Base-by-base conservation (phyloP, 1,140 invertebrate species). In the Aphelinus atriplicis region DNA sequence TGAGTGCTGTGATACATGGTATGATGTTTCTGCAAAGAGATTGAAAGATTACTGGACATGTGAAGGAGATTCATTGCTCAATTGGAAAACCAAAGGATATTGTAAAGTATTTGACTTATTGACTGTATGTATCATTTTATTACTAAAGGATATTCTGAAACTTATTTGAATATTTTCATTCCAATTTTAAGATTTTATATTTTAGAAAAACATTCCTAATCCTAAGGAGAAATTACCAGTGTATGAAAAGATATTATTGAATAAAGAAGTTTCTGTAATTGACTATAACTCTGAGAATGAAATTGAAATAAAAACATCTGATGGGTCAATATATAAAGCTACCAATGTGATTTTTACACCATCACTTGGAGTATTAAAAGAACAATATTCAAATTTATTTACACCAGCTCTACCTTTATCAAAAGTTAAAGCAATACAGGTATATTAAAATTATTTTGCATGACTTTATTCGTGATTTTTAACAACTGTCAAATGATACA, bases 81-180 rank as follows among this genome's bases (percentile, higher is more conserved):
- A 90, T 79, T 94, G 92, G 92, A 92, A 91, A 76, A 81, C 87
- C 26, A 88, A 86, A 76, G 92, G 92, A 47, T 93, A 90, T 79
- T 88, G 83, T 71, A 90, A 83, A 47, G 82, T 93, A 71, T 85
- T 94, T 7, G 84, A 90, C 77, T 68, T 92, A 46, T 84, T 93
- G 68, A 88, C 89, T 86, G 91, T 91, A 88, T 79, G 67, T 76
- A 63, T 56, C 87, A 68, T 68, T 71, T 53, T 66, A 60, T 73
- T 61, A 57, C 26, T 26, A 26, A 26, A 26, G 26, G 26, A 26
- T 26, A 26, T 26, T 26, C 26, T 26, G 26, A 26, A 26, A 61
- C 53, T 7, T 67, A 46, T 10, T 64, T 70, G 1, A 63, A 65
- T 48, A 61, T 61, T 71, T 65, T 63, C 26, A 71, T 9, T 63